Conservation (phyloP, 1,140 invertebrate species). For the Cyrtorhinus lividipennis region DNA sequence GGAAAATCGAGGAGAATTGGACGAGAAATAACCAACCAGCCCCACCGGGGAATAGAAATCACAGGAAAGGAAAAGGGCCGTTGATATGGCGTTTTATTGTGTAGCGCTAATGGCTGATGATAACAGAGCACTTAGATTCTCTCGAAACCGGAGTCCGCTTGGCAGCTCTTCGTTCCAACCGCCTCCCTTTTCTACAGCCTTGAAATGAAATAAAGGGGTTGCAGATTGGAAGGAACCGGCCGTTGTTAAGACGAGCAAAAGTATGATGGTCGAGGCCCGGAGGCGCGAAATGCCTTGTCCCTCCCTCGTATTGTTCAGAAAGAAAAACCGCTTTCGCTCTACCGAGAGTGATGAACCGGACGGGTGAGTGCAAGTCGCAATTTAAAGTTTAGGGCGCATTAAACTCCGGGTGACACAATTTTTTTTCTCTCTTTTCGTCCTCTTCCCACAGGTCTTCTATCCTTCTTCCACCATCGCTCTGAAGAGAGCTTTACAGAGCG, state of each 20-base stretch:
- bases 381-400: slow-evolving; percentile 2
- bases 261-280: background rate
- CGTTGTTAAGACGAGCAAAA: background rate
- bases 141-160: background rate
- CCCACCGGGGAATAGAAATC: too few relatives aligned
- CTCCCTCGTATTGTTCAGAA: background rate
- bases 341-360: background rate
- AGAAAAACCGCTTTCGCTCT: background rate
- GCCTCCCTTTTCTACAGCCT: background rate
- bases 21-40: too few relatives aligned
- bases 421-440: slow-evolving; percentile 2
- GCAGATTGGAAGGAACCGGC: background rate
- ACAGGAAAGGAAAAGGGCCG: background rate
- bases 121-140: slow-evolving; percentile 8
- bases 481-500: too few relatives aligned
- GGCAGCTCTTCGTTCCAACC: background rate
- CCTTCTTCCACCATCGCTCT: background rate
- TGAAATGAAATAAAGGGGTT: background rate
- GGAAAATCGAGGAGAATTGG: too few relatives aligned
- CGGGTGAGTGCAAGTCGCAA: slow-evolving; percentile 1
- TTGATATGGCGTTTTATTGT: background rate
- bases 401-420: slow-evolving; percentile 1
- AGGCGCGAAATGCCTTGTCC: too few relatives aligned
- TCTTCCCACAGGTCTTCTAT: background rate
- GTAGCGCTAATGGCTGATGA: slow-evolving; percentile 4